These are phyloP conservation scores for Eulithis testata DNA, from an alignment of 2,888 invertebrate genomes.

Conservation along the genomic window DNA sequence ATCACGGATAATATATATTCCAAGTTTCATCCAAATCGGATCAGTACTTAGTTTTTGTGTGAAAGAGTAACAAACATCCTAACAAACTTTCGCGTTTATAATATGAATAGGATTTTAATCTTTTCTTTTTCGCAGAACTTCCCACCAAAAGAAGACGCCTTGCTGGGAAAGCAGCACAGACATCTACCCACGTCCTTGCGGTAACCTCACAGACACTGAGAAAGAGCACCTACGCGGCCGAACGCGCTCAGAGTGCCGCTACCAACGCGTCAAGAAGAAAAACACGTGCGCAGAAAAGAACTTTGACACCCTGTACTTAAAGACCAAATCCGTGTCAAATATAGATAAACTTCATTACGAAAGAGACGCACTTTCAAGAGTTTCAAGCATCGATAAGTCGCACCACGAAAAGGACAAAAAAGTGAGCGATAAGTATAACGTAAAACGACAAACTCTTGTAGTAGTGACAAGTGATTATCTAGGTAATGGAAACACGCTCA, in stretches of 20 bases:
- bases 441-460: constrained; percentile 87
- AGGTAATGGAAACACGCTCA: constrained; percentile 84
- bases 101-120: too few relatives aligned
- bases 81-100: too few relatives aligned
- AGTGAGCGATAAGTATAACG: neutral
- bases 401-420: constrained; percentile 21
- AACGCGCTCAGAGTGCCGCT: constrained; percentile 88
- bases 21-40: too few relatives aligned
- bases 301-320: constrained; percentile 89
- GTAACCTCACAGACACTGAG: constrained; percentile 92
- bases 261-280: constrained; percentile 70
- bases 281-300: constrained; percentile 87
- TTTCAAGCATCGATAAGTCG: constrained; percentile 4
- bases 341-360: constrained; percentile 53
- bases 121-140: constrained; percentile 66
- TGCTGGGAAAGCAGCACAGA: constrained; percentile 94
- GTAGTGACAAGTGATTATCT: constrained; percentile 88
- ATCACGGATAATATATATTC: too few relatives aligned
- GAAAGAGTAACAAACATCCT: too few relatives aligned
- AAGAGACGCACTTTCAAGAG: neutral
- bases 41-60: too few relatives aligned
- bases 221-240: constrained; percentile 87
- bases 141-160: constrained; percentile 85
- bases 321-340: constrained; percentile 75
- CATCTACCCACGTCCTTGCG: constrained; percentile 91